Evolutionary conservation across 2,113 vertebrate species (phyloP), one percentile per base, ranked within the genome.

Genomic region (Pelmatolapia mariae): DNA sequence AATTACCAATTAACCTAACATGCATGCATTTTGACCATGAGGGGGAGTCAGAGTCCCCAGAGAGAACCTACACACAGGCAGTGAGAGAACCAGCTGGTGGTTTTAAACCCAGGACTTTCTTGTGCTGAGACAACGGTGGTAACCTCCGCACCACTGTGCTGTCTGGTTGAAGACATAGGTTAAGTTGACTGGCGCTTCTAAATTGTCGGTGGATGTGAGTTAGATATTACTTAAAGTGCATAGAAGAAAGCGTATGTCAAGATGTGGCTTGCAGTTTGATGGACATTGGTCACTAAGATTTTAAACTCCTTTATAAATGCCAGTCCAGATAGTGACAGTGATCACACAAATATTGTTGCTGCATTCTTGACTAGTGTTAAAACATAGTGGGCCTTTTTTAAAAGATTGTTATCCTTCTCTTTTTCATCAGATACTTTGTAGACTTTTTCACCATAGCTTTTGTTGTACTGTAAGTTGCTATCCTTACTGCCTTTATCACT

Each of bases 271-370:
- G 68, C 40, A 73, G 38, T 45, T 26, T 73, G 68, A 45, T 45
- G 38, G 22, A 45, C 22, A 45, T 73, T 45, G 68, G 68, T 45
- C 22, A 45, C 8, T 73, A 45, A 71, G 66, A 43, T 71, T 71
- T 43, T 71, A 43, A 71, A 71, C 38, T 73, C 8, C 68, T 45
- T 45, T 10, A 10, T 45, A 73, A 73, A 45, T 73, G 68, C 38
- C 22, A 76, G 40, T 8, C 45, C 40, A 47, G 71, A 76, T 76
- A 76, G 71, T 47, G 6, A 47, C 3, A 76, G 15, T 18, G 15
- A 47, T 76, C 43, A 76, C 40, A 5, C 22, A 76, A 76, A 47
- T 29, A 18, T 10, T 19, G 10, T 29, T 61, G 8, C 9, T 61
- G 57, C 15, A 31, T 61, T 33, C 5, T 36, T 63, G 59, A 36